These are phyloP conservation scores for Adoxophyes honmai DNA, from an alignment of 1,140 invertebrate genomes.

Conservation along the genomic window DNA sequence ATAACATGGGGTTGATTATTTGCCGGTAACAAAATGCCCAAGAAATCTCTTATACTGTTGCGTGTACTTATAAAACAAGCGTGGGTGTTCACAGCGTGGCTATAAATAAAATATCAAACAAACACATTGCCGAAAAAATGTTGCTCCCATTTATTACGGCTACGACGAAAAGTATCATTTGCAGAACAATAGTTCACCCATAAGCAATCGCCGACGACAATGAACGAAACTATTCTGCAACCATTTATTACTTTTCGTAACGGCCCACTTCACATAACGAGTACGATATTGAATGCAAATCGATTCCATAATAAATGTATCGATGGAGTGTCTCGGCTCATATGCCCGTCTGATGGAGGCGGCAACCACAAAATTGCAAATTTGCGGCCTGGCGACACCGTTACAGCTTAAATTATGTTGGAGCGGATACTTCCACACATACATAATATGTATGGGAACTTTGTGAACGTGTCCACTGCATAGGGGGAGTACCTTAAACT, in stretches of 20 bases:
- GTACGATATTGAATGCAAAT: conserved; percentile 10
- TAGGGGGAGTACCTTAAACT: too few species aligned
- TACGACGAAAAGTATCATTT: neutral
- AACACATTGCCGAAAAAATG: too few species aligned
- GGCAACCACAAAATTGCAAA: conserved; percentile 11
- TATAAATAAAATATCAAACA: too few species aligned
- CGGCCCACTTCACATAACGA: conserved; percentile 7
- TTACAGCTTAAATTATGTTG: conserved; percentile 6
- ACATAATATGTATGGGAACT: neutral
- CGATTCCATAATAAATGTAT: conserved; percentile 4
- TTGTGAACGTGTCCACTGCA: too few species aligned
- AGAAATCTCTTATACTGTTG: too few species aligned
- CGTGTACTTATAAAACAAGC: too few species aligned
- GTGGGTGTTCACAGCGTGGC: too few species aligned
- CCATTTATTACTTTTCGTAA: conserved; percentile 11
- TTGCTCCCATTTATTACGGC: neutral
- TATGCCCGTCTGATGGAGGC: conserved; percentile 11
- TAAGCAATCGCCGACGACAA: conserved; percentile 2
- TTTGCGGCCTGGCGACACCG: conserved; percentile 8
- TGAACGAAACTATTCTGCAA: conserved; percentile 4
- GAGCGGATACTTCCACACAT: neutral
- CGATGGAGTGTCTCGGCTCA: conserved; percentile 6
- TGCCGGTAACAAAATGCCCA: too few species aligned
- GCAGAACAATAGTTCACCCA: conserved; percentile 4
- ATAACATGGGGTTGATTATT: too few species aligned